Conservation (phyloP, 2,888 invertebrate species). For the Drosophila yooni region DNA sequence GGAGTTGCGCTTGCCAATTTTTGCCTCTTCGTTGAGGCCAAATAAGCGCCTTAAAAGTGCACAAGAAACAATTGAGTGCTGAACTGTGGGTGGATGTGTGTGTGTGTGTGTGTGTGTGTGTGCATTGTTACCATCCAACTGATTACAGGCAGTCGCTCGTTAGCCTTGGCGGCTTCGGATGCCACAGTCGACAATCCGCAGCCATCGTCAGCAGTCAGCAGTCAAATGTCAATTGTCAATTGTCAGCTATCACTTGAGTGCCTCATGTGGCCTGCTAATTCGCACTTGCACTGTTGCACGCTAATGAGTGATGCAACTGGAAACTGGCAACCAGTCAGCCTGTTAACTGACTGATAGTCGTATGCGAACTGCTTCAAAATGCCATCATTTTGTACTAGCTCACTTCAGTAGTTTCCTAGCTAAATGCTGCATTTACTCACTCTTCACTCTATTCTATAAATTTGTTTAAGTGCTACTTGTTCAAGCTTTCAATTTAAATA, state of each 20-base stretch:
- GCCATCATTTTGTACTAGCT: background rate
- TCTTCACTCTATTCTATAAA: background rate
- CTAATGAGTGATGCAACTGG: constrained; percentile 65
- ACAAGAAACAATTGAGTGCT: constrained; percentile 6
- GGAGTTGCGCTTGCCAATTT: constrained; percentile 38
- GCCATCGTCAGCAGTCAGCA: constrained; percentile 46
- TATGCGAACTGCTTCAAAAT: constrained; percentile 18
- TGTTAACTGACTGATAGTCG: constrained; percentile 27
- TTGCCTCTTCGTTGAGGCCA: constrained; percentile 31
- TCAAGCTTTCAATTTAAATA: background rate
- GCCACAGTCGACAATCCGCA: background rate
- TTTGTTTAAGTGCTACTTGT: background rate
- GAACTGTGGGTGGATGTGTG: background rate
- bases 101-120: constrained; percentile 10
- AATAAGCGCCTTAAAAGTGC: constrained; percentile 65
- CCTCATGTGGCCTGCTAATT: constrained; percentile 60
- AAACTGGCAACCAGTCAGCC: constrained; percentile 25
- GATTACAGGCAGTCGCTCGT: constrained; percentile 33
- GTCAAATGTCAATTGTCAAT: constrained; percentile 67
- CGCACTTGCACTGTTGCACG: constrained; percentile 58
- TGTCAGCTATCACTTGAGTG: constrained; percentile 68
- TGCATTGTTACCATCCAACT: constrained; percentile 30
- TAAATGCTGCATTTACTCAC: background rate
- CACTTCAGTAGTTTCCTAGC: background rate
- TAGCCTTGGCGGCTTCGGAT: constrained; percentile 2